Evolutionary conservation across 2,797 vertebrate genomes (phyloP).

Genomic region (Melanotaenia boesemani): DNA sequence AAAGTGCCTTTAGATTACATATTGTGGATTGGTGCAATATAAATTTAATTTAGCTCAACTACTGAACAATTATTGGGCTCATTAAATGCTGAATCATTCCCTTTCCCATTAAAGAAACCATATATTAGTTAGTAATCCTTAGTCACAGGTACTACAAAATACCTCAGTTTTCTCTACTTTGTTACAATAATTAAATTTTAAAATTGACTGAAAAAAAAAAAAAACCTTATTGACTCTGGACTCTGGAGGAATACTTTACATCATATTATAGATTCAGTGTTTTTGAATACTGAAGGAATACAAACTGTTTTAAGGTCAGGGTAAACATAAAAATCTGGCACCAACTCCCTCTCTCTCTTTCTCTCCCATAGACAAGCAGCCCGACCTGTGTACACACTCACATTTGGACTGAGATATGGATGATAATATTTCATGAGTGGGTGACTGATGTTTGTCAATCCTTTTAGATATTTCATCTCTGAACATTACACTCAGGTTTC

Average conservation of each 20-base stretch:
- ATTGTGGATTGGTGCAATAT: background rate
- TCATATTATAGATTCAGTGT: too few relatives aligned
- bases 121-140: background rate
- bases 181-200: too few relatives aligned
- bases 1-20: background rate
- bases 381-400: background rate
- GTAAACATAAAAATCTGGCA: background rate
- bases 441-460: constrained; percentile 64
- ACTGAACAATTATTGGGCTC: background rate
- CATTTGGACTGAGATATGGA: constrained; percentile 10
- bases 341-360: background rate
- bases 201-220: too few relatives aligned
- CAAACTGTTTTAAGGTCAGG: too few relatives aligned
- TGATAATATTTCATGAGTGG: constrained; percentile 27
- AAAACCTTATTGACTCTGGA: too few relatives aligned
- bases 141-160: too few relatives aligned
- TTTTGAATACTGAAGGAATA: too few relatives aligned
- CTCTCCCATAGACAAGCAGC: background rate
- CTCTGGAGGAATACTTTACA: too few relatives aligned
- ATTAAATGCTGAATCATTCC: background rate
- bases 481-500: constrained; percentile 69
- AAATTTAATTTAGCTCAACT: background rate
- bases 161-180: too few relatives aligned
- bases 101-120: background rate
- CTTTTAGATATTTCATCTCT: constrained; percentile 36